Conservation (phyloP, 2,113 vertebrate species). For the Zapornia atra region DNA sequence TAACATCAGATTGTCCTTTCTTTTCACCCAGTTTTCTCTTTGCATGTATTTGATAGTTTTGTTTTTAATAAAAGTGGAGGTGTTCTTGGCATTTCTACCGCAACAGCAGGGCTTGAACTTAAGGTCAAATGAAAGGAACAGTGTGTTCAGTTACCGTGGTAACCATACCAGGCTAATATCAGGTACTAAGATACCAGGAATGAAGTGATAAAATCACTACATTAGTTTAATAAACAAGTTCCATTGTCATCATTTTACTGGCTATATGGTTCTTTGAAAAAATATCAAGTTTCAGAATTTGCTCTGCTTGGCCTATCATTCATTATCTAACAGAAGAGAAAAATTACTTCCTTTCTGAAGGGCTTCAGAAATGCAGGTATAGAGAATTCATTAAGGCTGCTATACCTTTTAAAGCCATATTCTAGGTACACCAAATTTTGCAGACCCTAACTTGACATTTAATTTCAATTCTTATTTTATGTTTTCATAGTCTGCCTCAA, state of each 20-base stretch:
- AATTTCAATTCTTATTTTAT: background rate
- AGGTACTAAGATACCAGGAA: constrained; percentile 76
- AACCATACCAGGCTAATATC: constrained; percentile 79
- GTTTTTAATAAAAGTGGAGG: constrained; percentile 74
- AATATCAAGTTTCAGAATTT: constrained; percentile 34
- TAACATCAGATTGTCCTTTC: background rate
- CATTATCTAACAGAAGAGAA: constrained; percentile 40
- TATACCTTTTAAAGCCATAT: constrained; percentile 17
- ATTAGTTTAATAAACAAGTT: constrained; percentile 83
- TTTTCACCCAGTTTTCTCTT: constrained; percentile 28
- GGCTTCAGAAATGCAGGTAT: constrained; percentile 1
- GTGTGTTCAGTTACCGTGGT: constrained; percentile 80
- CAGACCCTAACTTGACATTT: background rate
- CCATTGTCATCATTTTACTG: constrained; percentile 71
- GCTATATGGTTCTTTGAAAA: constrained; percentile 38
- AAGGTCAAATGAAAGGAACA: constrained; percentile 82
- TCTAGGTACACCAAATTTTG: background rate
- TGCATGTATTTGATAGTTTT: constrained; percentile 67
- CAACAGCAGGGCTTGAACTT: constrained; percentile 82
- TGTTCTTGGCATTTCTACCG: constrained; percentile 81
- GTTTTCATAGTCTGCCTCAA: background rate
- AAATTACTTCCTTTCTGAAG: constrained; percentile 42
- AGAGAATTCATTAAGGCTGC: constrained; percentile 28
- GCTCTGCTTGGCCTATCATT: constrained; percentile 36
- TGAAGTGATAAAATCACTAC: constrained; percentile 78